A percentile compares a stretch with the other conserved stretches of the same genome.
Evolutionary conservation across 92 coral and sea anemone genomes (phyloP).

Genomic region (Plumapathes pennacea): DNA sequence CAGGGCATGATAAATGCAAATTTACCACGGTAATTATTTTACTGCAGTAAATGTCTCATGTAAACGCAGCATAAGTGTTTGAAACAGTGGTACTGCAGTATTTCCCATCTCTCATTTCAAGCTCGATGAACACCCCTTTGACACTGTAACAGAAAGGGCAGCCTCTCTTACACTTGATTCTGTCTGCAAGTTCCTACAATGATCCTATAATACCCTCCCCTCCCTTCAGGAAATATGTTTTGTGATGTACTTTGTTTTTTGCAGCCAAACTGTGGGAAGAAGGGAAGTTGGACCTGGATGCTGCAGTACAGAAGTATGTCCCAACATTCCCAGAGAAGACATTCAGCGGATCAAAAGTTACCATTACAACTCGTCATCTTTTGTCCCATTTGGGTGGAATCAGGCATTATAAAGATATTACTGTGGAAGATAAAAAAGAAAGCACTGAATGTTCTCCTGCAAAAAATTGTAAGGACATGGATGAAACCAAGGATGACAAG

Average conservation of each 20-base stretch:
- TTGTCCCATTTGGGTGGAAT: conserved; percentile 92
- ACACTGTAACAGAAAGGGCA: too few species aligned
- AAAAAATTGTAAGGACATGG: background rate
- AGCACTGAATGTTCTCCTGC: background rate
- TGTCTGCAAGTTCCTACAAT: too few species aligned
- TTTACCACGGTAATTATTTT: too few species aligned
- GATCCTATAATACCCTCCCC: too few species aligned
- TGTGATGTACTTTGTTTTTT: background rate
- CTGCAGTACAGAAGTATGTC: conserved; percentile 85
- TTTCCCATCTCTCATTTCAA: too few species aligned
- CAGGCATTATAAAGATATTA: conserved; percentile 59
- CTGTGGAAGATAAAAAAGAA: conserved; percentile 6
- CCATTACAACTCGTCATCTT: conserved; percentile 85
- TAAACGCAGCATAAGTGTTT: too few species aligned
- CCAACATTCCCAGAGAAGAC: conserved; percentile 81
- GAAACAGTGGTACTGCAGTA: too few species aligned
- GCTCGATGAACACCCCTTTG: too few species aligned
- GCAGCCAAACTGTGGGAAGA: conserved; percentile 86
- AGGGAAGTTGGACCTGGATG: conserved; percentile 85
- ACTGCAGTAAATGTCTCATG: too few species aligned
- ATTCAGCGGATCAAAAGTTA: conserved; percentile 53
- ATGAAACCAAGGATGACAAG: background rate
- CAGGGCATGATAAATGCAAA: too few species aligned
- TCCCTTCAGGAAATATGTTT: too few species aligned
- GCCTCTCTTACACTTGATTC: too few species aligned